These are phyloP conservation scores for Drosophila sproati DNA, from an alignment of 1,140 invertebrate genomes.

Conservation along the genomic window DNA sequence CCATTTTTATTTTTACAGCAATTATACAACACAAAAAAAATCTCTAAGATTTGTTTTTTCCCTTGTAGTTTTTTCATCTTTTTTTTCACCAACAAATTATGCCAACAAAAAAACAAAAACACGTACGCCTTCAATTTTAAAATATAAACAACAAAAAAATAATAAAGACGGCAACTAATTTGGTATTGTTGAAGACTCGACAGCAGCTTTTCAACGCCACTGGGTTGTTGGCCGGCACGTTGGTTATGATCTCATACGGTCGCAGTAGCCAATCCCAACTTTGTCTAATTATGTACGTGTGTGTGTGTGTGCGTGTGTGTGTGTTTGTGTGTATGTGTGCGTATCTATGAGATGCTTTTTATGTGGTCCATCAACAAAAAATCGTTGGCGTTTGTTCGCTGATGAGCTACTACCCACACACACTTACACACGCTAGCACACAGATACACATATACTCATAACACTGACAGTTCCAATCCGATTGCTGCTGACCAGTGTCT, in stretches of 20 bases:
- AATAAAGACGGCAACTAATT: constrained; percentile 44
- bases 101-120: constrained; percentile 51
- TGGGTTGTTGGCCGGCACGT: constrained; percentile 38
- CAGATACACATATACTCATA: neutral
- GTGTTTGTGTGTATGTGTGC: neutral
- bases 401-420: constrained; percentile 52
- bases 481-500: constrained; percentile 25
- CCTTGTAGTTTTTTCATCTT: neutral
- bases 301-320: constrained; percentile 6
- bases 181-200: constrained; percentile 36
- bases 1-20: constrained; percentile 63
- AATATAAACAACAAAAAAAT: constrained; percentile 25
- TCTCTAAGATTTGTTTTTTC: constrained; percentile 29
- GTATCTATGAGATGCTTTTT: constrained; percentile 44
- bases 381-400: constrained; percentile 43
- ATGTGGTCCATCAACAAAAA: constrained; percentile 44
- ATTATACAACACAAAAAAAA: constrained; percentile 54
- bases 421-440: constrained; percentile 4
- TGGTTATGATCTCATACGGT: constrained; percentile 45
- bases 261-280: constrained; percentile 50
- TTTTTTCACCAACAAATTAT: constrained; percentile 42
- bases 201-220: constrained; percentile 29
- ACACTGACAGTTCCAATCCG: constrained; percentile 17
- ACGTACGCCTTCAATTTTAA: constrained; percentile 61
- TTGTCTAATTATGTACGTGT: constrained; percentile 49